Base-by-base conservation (phyloP, 2,797 vertebrate genomes). In the Cheirogaleus major region DNA sequence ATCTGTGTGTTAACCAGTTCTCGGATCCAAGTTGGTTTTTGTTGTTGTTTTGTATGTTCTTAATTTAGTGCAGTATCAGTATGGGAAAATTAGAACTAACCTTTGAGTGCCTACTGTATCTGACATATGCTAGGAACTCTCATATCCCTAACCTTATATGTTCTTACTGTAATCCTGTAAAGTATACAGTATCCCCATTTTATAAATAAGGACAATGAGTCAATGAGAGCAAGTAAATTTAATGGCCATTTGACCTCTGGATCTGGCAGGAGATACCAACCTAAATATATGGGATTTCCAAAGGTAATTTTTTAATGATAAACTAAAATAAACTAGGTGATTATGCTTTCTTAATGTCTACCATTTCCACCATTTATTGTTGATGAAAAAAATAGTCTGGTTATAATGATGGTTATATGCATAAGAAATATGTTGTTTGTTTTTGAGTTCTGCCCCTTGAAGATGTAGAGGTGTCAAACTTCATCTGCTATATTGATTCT, bases 1-100 rank as follows among this genome's bases (percentile, higher is more conserved):
- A 72, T 92, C 6, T 81, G 57, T 88, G 27, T 93, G 80, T 87
- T 67, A 82, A 78, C 75, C 87, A 73, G 91, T 93, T 70, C 67
- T 91, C 88, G 95, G 38, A 67, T 88, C 45, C 85, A 85, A 93
- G 78, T 93, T 95, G 95, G 22, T 32, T 79, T 95, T 96, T 93
- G 63, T 86, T 86, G 85, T 93, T 96, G 80, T 91, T 84, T 92
- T 96, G 88, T 96, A 79, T 96, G 61, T 72, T 95, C 48, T 94
- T 91, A 92, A 91, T 91, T 86, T 91, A 83, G 70, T 93, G 85
- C 59, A 89, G 76, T 92, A 55, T 69, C 52, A 85, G 69, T 81
- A 59, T n/a, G 86, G 76, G 89, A 90, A 95, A 95, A 83, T 59
- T 43, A 76, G 41, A 94, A 86, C 25, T 90, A 70, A 86, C 30